Conservation (phyloP, 1,140 invertebrate genomes). For the Heliconius nattereri region DNA sequence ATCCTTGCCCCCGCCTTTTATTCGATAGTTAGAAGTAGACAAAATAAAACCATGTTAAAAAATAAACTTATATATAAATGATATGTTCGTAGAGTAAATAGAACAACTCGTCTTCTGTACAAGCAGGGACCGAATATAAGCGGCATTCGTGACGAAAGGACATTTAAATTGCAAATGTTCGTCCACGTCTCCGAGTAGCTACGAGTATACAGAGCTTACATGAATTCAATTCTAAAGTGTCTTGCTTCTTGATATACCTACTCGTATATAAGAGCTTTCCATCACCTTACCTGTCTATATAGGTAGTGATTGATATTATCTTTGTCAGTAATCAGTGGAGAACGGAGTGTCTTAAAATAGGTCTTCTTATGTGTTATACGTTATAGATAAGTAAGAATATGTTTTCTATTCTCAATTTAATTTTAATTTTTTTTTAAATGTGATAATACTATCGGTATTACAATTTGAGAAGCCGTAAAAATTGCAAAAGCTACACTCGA, state of each 20-base stretch:
- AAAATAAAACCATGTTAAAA: neutral
- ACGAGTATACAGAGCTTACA: neutral
- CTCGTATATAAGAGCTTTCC: neutral
- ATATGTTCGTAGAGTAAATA: neutral
- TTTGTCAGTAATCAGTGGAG: too few species aligned
- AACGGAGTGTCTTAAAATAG: too few species aligned
- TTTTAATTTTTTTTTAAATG: too few species aligned
- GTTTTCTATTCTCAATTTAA: too few species aligned
- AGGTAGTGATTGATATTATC: too few species aligned
- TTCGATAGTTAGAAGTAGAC: neutral
- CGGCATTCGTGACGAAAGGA: slow-evolving; percentile 12
- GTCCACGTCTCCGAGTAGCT: slow-evolving; percentile 15
- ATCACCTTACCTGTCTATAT: too few species aligned
- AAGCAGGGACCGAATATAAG: neutral
- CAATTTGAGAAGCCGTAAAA: too few species aligned
- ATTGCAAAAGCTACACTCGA: too few species aligned
- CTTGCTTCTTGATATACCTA: neutral
- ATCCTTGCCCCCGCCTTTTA: too few species aligned
- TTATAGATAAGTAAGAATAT: too few species aligned
- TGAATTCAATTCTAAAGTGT: neutral
- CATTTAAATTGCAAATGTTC: slow-evolving; percentile 25
- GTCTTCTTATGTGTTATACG: too few species aligned
- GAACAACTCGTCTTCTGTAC: neutral
- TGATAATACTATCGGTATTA: too few species aligned
- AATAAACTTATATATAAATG: neutral